Conservation (phyloP, 2,113 vertebrate species). For the Aleadryas rufinucha region DNA sequence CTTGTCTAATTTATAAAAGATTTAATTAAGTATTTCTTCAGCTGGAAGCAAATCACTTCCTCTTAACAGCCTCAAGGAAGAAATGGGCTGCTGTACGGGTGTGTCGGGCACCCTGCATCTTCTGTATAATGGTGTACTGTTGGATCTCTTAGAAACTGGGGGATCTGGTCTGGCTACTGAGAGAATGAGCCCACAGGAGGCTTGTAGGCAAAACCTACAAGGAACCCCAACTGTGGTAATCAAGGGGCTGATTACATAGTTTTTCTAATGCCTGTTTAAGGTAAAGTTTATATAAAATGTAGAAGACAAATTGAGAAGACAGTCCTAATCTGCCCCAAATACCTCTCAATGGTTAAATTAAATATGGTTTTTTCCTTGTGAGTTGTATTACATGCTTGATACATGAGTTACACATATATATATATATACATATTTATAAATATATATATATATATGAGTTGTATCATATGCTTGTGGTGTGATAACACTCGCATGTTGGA, state of each 20-base stretch:
- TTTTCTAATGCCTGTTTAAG: not conserved
- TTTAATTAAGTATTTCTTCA: not conserved
- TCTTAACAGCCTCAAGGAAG: not conserved
- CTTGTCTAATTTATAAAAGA: not conserved
- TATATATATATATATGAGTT: too few species aligned
- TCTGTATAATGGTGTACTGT: not conserved
- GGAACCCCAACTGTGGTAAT: not conserved
- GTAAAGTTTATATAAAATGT: not conserved
- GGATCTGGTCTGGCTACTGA: not conserved
- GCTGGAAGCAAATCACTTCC: not conserved
- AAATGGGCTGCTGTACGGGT: not conserved
- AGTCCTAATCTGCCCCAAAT: not conserved
- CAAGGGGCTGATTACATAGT: not conserved
- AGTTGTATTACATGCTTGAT: not conserved
- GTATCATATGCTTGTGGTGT: not conserved
- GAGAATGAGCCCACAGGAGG: not conserved
- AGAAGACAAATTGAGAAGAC: not conserved
- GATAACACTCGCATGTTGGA: not conserved
- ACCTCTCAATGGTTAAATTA: not conserved
- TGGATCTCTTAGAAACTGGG: not conserved
- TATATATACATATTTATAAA: too few species aligned
- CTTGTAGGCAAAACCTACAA: not conserved
- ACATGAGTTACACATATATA: too few species aligned
- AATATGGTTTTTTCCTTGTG: not conserved
- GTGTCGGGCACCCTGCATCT: not conserved